A percentile compares a stretch with the other conserved stretches of the same genome.
These are phyloP conservation scores for Trichomycterus rosablanca DNA, from an alignment of 2,113 vertebrate species.

Conservation along the genomic window DNA sequence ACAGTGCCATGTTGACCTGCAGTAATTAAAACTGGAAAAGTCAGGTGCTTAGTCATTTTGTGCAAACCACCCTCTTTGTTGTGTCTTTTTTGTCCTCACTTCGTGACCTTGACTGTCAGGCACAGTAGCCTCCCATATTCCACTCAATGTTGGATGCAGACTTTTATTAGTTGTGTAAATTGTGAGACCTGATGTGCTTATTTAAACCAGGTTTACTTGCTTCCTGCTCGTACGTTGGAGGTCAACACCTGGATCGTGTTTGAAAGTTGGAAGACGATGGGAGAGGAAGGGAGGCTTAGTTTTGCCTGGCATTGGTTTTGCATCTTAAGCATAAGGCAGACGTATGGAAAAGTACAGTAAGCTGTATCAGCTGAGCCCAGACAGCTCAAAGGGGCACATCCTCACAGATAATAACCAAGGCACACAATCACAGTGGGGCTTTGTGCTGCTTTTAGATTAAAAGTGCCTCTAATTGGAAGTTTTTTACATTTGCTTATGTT, in stretches of 20 bases:
- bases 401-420: background rate
- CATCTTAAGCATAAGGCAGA: no score
- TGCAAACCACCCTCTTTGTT: background rate
- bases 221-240: no score
- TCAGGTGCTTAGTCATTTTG: background rate
- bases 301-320: no score
- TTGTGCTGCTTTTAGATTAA: constrained; percentile 4
- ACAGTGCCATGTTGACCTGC: background rate
- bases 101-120: constrained; percentile 25
- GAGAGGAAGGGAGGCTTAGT: no score
- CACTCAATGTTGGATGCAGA: constrained; percentile 1
- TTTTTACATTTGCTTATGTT: constrained; percentile 5
- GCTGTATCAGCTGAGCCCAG: no score
- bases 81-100: background rate
- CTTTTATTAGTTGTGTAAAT: no score
- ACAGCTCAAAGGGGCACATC: no score
- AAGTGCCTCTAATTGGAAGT: background rate
- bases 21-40: background rate
- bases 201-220: no score
- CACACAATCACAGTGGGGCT: background rate
- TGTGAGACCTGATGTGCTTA: no score
- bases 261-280: no score
- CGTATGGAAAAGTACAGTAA: background rate
- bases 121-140: background rate
- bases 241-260: no score